Conservation (phyloP, 2,113 vertebrate genomes). For the Odocoileus hemionus region DNA sequence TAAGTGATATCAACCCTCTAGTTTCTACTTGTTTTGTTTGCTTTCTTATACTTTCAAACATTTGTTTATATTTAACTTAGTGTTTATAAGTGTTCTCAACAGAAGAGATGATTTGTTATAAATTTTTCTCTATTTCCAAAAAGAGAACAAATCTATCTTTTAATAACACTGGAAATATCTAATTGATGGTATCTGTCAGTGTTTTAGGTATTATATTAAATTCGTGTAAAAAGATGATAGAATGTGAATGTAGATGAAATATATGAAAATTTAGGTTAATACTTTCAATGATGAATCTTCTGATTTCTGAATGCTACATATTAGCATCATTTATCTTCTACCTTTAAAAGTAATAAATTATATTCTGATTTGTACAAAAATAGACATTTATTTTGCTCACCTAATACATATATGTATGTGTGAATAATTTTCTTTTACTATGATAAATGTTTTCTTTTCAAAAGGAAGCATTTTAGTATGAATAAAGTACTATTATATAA, state of each 20-base stretch:
- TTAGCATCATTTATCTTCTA: neutral
- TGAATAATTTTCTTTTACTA: neutral
- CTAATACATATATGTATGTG: neutral
- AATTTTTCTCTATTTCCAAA: neutral
- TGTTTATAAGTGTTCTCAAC: neutral
- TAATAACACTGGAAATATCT: neutral
- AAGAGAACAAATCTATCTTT: neutral
- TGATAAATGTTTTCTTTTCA: neutral
- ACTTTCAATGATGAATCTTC: neutral
- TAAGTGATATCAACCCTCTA: neutral
- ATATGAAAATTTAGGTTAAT: neutral
- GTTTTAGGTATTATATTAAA: neutral
- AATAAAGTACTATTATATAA: neutral
- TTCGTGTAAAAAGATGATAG: neutral
- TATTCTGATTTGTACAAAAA: neutral
- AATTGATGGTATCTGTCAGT: neutral
- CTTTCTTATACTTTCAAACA: neutral
- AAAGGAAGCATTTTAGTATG: neutral
- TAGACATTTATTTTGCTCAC: neutral
- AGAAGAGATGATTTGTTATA: neutral
- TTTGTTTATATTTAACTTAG: neutral
- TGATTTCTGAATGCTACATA: neutral
- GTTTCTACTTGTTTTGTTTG: neutral
- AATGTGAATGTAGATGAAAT: neutral
- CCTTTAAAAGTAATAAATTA: neutral